phyloP scores from a whole-genome alignment of 2,888 invertebrate genomes.

The Unio pictorum region DNA sequence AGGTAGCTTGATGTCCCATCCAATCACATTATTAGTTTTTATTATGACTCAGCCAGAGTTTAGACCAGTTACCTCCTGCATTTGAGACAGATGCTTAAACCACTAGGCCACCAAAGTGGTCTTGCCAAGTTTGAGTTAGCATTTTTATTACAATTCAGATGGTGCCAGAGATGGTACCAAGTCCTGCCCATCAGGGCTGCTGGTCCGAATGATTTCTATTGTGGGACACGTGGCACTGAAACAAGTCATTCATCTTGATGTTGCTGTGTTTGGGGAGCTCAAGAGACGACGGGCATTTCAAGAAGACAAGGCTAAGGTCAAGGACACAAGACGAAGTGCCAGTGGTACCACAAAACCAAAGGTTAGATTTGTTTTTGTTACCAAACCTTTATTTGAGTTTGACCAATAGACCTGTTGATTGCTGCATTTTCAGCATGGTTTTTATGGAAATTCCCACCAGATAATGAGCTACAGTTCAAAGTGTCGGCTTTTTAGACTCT shows the following conservation, averaged over 20 bases:
- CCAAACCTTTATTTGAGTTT: background rate
- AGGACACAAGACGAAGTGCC: conserved; percentile 31
- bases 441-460: background rate
- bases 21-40: no score
- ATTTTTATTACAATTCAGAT: conserved; percentile 1
- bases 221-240: conserved; percentile 84
- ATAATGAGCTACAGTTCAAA: no score
- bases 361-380: conserved; percentile 3
- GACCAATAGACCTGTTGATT: background rate
- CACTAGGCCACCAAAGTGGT: no score
- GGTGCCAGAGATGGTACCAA: background rate
- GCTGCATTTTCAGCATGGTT: background rate
- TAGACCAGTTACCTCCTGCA: no score
- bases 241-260: conserved; percentile 87
- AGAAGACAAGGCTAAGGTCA: conserved; percentile 61
- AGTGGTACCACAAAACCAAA: conserved; percentile 12
- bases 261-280: conserved; percentile 86
- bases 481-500: no score
- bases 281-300: conserved; percentile 77
- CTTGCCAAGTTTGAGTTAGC: background rate
- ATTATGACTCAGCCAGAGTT: no score
- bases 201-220: conserved; percentile 75
- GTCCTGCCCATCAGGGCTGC: conserved; percentile 46
- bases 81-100: no score
- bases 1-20: no score